These are phyloP conservation scores for Stenodema calcarata DNA, from an alignment of 2,888 invertebrate genomes.

Conservation along the genomic window DNA sequence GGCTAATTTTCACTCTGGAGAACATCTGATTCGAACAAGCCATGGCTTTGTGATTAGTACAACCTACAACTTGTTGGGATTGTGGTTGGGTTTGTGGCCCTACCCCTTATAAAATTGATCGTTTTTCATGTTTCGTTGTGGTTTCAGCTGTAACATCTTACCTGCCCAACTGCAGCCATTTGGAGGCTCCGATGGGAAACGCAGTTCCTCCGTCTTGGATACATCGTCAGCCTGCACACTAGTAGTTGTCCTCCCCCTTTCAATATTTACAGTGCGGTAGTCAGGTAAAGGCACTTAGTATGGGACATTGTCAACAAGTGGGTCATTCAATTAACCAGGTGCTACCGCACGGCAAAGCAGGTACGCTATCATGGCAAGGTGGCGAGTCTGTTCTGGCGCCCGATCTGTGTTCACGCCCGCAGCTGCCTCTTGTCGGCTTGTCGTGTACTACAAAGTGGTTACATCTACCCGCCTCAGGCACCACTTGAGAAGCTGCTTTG, in stretches of 20 bases:
- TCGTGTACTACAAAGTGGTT: background rate
- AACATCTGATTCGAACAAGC: too few species aligned
- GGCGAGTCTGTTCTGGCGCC: background rate
- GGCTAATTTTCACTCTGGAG: too few species aligned
- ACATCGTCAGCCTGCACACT: background rate
- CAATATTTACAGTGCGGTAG: conserved; percentile 15
- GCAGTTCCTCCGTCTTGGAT: background rate
- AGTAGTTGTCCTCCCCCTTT: background rate
- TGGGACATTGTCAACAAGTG: conserved; percentile 27
- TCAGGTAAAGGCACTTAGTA: conserved; percentile 30
- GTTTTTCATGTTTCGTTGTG: too few species aligned
- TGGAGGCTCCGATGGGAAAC: background rate
- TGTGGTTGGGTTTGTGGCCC: too few species aligned
- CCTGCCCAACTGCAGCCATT: background rate
- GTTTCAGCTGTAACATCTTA: too few species aligned
- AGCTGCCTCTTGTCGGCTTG: background rate
- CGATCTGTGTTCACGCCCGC: background rate
- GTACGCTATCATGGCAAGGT: background rate
- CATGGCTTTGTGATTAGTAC: too few species aligned
- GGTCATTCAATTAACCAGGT: conserved; percentile 26
- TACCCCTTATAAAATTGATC: too few species aligned
- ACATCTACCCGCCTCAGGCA: too few species aligned
- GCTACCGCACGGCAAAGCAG: conserved; percentile 1
- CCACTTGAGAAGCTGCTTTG: too few species aligned
- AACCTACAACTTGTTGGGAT: too few species aligned